A percentile compares a stretch with the other conserved stretches of the same genome.
These are phyloP conservation scores for Setophaga coronata DNA, from an alignment of 2,113 vertebrate genomes.

Conservation along the genomic window DNA sequence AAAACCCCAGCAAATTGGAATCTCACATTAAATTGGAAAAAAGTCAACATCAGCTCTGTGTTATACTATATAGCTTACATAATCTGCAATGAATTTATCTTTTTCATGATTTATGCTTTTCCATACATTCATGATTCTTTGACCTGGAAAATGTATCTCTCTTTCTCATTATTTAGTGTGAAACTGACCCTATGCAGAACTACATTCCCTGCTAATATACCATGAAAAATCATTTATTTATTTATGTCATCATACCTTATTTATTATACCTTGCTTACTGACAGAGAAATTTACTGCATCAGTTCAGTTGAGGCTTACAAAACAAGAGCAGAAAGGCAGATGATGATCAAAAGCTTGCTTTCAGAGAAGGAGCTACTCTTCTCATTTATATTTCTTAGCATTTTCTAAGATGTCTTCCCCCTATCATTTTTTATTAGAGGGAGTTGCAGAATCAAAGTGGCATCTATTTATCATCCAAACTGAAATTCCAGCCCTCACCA, in stretches of 20 bases:
- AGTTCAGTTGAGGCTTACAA: neutral
- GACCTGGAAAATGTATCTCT: neutral
- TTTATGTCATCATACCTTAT: slow-evolving; percentile 8
- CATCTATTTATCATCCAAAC: slow-evolving; percentile 19
- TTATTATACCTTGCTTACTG: neutral
- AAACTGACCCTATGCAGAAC: neutral
- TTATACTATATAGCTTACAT: neutral
- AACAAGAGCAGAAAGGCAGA: neutral
- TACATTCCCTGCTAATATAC: neutral
- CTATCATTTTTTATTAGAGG: neutral
- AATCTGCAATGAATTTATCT: neutral
- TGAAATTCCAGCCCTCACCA: neutral
- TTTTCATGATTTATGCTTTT: neutral
- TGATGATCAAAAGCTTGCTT: slow-evolving; percentile 26
- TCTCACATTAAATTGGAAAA: neutral
- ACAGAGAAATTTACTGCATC: neutral
- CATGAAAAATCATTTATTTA: neutral
- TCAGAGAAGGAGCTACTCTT: neutral
- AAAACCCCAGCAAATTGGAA: neutral
- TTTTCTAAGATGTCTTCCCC: slow-evolving; percentile 24
- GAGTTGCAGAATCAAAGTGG: slow-evolving; percentile 1
- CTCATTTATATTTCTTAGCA: slow-evolving; percentile 37
- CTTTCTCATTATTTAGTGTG: neutral
- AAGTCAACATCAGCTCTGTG: neutral
- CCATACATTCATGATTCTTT: neutral